Evolutionary conservation across 2,113 vertebrate genomes (phyloP), one percentile per base, ranked within the genome.

Genomic region (Upupa epops): DNA sequence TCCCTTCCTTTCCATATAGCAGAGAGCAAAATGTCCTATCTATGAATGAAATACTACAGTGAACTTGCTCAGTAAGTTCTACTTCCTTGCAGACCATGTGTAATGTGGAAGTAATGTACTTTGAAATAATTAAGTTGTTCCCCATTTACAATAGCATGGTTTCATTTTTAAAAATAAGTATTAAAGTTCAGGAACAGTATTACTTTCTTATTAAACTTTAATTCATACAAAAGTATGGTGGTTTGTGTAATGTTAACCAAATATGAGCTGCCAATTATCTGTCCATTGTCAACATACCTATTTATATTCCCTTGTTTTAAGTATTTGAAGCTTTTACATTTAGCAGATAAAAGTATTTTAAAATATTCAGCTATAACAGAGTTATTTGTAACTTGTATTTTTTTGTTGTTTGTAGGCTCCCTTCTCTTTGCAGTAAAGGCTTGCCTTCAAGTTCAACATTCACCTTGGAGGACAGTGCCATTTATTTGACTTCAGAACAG

Each of bases 401-500:
- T n/a, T 54, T 52, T 25, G 7, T 55, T 96, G 46, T 94, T 60
- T 45, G 22, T 82, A 40, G 25, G 60, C 51, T 91, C 69, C 49
- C 31, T 69, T 97, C 11, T 68, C 71, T 93, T 96, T 96, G 60
- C 96, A 99, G 99, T 92, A 98, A 98, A 76, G 98, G 97, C 28
- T 92, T 98, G 22, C 98, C 98, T 83, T 99, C 98, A 1, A 98
- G 98, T 96, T 99, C 99, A 36, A 99, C 98, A 1, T 98, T 99
- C 77, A 99, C 99, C 64, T 94, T 99, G 97, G 99, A 98, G 96
- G 99, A 99, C 92, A 99, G 98, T 68, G 98, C 98, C 85, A 99
- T 99, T 97, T 99, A 98, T 96, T 96, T 99, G 96, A 99, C 98
- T 5, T 98, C 99, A 19, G 99, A 99, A 95, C 98, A 99, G 90